These are phyloP conservation scores for Coptotermes formosanus DNA, from an alignment of 1,140 invertebrate genomes.

Conservation along the genomic window DNA sequence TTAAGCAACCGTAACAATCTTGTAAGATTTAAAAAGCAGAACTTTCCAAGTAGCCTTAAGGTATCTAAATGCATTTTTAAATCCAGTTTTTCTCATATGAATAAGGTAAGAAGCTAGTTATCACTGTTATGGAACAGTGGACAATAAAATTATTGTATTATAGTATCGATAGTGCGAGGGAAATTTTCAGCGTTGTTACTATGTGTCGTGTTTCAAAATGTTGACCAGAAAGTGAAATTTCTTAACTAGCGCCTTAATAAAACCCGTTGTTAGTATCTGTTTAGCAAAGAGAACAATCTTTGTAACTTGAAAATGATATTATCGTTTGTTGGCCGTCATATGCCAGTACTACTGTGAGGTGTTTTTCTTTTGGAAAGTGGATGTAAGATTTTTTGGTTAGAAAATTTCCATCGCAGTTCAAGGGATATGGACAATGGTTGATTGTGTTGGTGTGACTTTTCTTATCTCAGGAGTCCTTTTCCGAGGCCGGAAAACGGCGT, in stretches of 20 bases:
- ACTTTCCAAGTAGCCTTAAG: slow-evolving; percentile 34
- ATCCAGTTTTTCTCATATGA: slow-evolving; percentile 23
- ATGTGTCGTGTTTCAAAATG: slow-evolving; percentile 32
- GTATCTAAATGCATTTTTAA: slow-evolving; percentile 30
- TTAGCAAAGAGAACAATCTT: slow-evolving; percentile 30
- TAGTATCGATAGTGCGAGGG: slow-evolving; percentile 32
- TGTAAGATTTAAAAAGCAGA: not conserved
- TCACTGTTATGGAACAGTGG: slow-evolving; percentile 36
- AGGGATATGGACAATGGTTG: not conserved
- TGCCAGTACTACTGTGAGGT: slow-evolving; percentile 21
- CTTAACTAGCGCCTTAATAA: slow-evolving; percentile 34
- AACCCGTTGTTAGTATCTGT: slow-evolving; percentile 27
- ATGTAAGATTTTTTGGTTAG: slow-evolving; percentile 24
- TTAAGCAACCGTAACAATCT: not conserved
- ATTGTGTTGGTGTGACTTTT: not conserved
- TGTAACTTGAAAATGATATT: slow-evolving; percentile 20
- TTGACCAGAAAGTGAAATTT: slow-evolving; percentile 26
- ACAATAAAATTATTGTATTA: slow-evolving; percentile 37
- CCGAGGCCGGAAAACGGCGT: not conserved
- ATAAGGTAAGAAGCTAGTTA: slow-evolving; percentile 24
- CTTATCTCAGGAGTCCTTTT: slow-evolving; percentile 16
- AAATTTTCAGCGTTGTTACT: slow-evolving; percentile 37
- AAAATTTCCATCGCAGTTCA: slow-evolving; percentile 31
- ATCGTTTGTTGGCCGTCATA: slow-evolving; percentile 21
- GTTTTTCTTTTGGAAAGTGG: not conserved